phyloP scores from a whole-genome alignment of 2,888 invertebrate species.

The Heliconius ethilla region DNA sequence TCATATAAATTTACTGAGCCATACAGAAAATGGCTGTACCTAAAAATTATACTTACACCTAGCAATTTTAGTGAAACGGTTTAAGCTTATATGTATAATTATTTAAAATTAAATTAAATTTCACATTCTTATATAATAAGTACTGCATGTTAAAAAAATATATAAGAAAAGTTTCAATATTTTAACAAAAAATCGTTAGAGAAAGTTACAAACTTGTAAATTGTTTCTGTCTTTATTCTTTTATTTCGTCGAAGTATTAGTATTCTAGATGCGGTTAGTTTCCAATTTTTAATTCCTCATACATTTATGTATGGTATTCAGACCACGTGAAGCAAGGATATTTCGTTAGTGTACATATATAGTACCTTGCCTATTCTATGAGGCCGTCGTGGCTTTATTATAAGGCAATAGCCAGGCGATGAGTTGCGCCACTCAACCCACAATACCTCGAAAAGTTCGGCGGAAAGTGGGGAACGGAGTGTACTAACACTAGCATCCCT shows the following conservation, averaged over 20 bases:
- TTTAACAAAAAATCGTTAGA: neutral
- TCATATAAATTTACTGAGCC: neutral
- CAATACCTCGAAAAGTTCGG: no score
- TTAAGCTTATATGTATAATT: neutral
- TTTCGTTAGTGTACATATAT: neutral
- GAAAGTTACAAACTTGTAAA: constrained; percentile 2
- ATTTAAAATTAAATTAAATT: neutral
- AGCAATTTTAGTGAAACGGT: neutral
- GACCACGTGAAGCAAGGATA: constrained; percentile 15
- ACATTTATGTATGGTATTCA: constrained; percentile 10
- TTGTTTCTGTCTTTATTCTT: neutral
- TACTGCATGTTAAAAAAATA: neutral
- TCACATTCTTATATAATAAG: neutral
- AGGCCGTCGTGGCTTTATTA: no score
- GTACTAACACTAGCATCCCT: no score
- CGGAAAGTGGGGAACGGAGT: no score
- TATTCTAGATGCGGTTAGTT: constrained; percentile 18
- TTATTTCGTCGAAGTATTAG: constrained; percentile 10
- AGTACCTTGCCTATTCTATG: neutral
- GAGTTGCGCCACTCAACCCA: no score
- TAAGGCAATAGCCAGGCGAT: no score
- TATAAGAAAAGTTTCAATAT: neutral
- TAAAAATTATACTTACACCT: neutral
- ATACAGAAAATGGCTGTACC: neutral
- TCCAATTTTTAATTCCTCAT: constrained; percentile 28